Evolutionary conservation across 2,888 invertebrate genomes (phyloP), one percentile per base, ranked within the genome.

Genomic region (Tyria jacobaeae): DNA sequence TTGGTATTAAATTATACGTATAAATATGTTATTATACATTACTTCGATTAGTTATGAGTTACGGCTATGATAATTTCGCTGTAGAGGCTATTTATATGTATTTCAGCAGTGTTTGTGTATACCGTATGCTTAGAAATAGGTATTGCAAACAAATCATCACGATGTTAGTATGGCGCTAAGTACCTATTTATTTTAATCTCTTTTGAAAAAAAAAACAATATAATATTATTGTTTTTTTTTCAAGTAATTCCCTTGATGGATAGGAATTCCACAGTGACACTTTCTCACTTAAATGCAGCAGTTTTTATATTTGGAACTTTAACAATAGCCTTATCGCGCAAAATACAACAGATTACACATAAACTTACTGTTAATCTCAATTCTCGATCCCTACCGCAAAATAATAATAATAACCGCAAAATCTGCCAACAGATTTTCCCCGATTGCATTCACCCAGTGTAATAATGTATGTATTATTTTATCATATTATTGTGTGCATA

Each of bases 361-460:
- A n/a, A n/a, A 44, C 17, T 44, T 3, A 12, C 12, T 12, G 44
- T 17, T 21, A 7, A 21, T 21, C 44, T 44, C 17, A 17, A 44
- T 44, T 44, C 44, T 44, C 17, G 10, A 44, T 44, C 21, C 3
- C 17, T 44, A 17, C 41, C 3, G 12, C 17, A 44, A 44, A 25
- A 31, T 31, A n/a, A n/a, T 49, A 49, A 27, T n/a, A 10, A 24
- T 17, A 41, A n/a, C n/a, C n/a, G n/a, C n/a, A n/a, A n/a, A n/a
- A 63, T 57, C 70, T 83, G 85, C 82, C 80, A 82, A 81, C 71
- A 73, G 73, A 82, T 84, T 75, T 74, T 73, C 81, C 74, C 68
- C 71, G 66, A 79, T 82, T 65, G 72, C n/a, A n/a, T n/a, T n/a
- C n/a, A n/a, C n/a, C n/a, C n/a, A 66, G 81, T 82, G 73, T 68